A percentile compares a stretch with the other conserved stretches of the same genome.
phyloP scores from a whole-genome alignment of 2,113 vertebrate species.

The Tympanuchus pallidicinctus region DNA sequence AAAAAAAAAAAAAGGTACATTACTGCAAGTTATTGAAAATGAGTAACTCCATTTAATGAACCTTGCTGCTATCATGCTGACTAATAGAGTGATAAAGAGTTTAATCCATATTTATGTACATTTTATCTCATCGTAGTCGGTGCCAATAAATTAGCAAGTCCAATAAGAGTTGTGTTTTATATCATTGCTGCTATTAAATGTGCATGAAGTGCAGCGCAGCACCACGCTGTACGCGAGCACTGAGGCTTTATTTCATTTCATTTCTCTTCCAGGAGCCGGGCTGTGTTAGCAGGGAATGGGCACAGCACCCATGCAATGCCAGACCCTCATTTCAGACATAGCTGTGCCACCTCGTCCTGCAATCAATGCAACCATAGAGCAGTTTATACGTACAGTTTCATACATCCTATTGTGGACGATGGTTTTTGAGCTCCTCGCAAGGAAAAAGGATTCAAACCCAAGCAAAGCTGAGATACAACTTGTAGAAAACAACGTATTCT shows the following conservation, averaged over 20 bases:
- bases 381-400: background rate
- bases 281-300: background rate
- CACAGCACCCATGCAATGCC: background rate
- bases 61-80: background rate
- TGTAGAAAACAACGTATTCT: background rate
- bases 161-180: constrained; percentile 14
- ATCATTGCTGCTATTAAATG: background rate
- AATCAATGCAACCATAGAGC: fast-evolving
- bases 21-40: background rate
- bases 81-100: constrained; percentile 8
- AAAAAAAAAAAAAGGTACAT: background rate
- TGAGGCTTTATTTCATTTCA: background rate
- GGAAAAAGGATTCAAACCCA: background rate
- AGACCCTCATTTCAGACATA: background rate
- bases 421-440: background rate
- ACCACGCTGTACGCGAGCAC: background rate
- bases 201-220: background rate
- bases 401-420: too few relatives aligned
- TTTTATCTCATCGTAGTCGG: background rate
- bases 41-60: constrained; percentile 38
- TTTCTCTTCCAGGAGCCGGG: background rate
- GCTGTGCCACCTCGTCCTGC: background rate
- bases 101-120: constrained; percentile 43
- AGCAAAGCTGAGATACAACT: background rate
- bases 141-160: constrained; percentile 35